Evolutionary conservation across 2,797 vertebrate genomes (phyloP).

Genomic region (Hypotaenidia philippensis): DNA sequence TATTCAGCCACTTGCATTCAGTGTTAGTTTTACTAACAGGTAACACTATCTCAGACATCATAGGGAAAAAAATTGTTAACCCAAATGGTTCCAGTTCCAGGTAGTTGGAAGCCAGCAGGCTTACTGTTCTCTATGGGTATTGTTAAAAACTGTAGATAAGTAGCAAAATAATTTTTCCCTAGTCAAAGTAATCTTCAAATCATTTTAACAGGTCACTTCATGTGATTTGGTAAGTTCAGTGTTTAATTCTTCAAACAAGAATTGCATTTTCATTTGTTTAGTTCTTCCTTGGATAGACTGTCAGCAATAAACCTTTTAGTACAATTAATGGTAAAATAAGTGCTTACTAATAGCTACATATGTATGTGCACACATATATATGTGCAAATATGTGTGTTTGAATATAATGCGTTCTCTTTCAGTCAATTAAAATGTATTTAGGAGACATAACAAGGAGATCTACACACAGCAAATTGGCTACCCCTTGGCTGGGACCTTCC

Average conservation of each 20-base stretch:
- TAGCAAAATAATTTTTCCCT: background rate
- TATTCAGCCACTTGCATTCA: background rate
- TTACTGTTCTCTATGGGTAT: background rate
- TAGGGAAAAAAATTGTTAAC: background rate
- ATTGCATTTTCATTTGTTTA: background rate
- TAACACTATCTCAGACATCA: background rate
- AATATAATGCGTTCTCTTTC: background rate
- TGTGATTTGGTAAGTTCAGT: background rate
- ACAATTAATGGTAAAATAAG: background rate
- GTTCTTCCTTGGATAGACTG: background rate
- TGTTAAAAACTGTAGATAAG: background rate
- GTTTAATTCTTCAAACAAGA: background rate
- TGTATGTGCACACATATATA: background rate
- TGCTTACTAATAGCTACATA: background rate
- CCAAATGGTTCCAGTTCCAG: background rate
- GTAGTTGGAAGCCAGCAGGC: too few relatives aligned
- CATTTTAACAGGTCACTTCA: background rate
- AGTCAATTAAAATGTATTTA: background rate
- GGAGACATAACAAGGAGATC: background rate
- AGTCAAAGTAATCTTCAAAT: background rate
- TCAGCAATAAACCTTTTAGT: background rate
- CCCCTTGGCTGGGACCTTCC: background rate
- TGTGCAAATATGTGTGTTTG: background rate
- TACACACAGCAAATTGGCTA: accelerated
- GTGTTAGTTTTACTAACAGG: background rate